phyloP scores from a whole-genome alignment of 1,140 invertebrate genomes.

The Temnothorax longispinosus region DNA sequence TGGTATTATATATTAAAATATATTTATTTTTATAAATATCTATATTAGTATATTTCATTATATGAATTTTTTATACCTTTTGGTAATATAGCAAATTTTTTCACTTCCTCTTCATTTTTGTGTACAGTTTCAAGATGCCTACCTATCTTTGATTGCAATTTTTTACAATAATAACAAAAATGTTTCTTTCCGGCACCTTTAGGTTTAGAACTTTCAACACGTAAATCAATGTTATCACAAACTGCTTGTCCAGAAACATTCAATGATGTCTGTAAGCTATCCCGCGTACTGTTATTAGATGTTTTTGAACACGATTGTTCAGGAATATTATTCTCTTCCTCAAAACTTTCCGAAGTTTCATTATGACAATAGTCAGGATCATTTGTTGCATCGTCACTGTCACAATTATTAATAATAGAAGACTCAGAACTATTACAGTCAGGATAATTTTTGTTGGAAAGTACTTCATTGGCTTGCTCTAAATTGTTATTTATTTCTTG shows the following conservation, averaged over 20 bases:
- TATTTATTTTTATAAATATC: neutral
- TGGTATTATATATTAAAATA: too few relatives aligned
- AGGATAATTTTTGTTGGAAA: too few relatives aligned
- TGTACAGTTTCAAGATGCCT: neutral
- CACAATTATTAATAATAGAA: too few relatives aligned
- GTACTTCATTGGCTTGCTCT: too few relatives aligned
- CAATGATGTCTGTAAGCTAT: neutral
- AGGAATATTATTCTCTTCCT: neutral
- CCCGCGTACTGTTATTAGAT: neutral
- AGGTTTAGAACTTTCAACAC: neutral
- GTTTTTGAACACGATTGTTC: neutral
- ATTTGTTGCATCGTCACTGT: too few relatives aligned
- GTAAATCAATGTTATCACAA: neutral
- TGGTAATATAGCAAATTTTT: neutral
- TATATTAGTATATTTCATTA: neutral
- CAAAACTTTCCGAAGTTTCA: neutral
- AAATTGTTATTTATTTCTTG: too few relatives aligned
- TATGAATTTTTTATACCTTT: neutral
- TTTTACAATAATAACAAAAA: neutral
- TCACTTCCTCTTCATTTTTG: constrained; percentile 1
- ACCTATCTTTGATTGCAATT: neutral
- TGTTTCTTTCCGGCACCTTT: neutral
- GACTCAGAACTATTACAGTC: too few relatives aligned
- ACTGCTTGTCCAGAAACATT: neutral
- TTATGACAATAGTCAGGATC: constrained; percentile 1